Evolutionary conservation across 2,797 vertebrate genomes (phyloP).

Genomic region (Arctocebus calabarensis): DNA sequence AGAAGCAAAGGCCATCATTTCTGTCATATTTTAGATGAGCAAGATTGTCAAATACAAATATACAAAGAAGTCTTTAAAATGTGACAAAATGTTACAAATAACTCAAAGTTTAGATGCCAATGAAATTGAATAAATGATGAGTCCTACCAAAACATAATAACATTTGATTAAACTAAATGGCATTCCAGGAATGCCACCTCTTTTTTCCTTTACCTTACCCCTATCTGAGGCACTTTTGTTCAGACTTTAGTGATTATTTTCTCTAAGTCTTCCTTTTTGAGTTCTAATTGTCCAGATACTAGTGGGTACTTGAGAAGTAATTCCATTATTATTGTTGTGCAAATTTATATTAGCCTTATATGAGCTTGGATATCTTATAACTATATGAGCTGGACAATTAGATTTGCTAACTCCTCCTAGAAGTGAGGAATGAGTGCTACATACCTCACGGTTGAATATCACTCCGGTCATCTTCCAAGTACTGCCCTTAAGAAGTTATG

Average conservation of each 20-base stretch:
- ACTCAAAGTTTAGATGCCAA: not conserved
- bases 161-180: not conserved
- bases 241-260: not conserved
- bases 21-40: not conserved
- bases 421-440: too few species aligned
- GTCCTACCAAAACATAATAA: not conserved
- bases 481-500: too few species aligned
- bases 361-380: not conserved
- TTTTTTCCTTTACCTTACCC: not conserved
- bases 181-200: not conserved
- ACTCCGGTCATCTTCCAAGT: too few species aligned
- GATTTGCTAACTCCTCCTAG: too few species aligned
- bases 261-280: not conserved
- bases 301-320: not conserved
- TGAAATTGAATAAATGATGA: not conserved
- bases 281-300: not conserved
- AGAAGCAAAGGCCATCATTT: not conserved
- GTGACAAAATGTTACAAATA: not conserved
- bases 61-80: not conserved
- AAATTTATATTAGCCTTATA: not conserved
- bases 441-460: too few species aligned
- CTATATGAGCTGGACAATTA: not conserved
- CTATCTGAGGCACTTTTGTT: not conserved
- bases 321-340: not conserved
- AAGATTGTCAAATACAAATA: not conserved